Base-by-base conservation (phyloP, 2,113 vertebrate genomes). In the Toxotes chatareus region DNA sequence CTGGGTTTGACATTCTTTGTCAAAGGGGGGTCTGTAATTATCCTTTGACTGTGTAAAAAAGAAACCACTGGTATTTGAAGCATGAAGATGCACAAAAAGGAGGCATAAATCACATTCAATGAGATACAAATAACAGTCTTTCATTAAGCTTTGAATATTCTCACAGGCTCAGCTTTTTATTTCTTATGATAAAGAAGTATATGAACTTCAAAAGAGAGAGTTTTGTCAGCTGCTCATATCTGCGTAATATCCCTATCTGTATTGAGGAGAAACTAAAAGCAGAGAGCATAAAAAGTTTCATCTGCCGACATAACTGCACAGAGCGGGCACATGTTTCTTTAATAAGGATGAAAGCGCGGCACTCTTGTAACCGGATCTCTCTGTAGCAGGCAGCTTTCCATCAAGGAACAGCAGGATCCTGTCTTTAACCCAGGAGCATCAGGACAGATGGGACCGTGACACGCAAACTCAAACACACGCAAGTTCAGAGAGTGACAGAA, bases 271-370 rank as follows among this genome's bases (percentile, higher is more conserved):
- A 61, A 53, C n/a, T 32, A 27, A 82, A 82, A 83, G 34, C 69
- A 73, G 16, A 80, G 23, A 71, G 66, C 70, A 40, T 63, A 80
- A 73, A 77, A 87, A 75, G 66, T 51, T 76, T 73, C 59, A 64
- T 85, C 75, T 57, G 31, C 76, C 32, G 81, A 82, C 86, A 89
- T 79, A 90, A 86, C 79, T 84, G 87, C 75, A 66, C 73, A 87
- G 82, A 89, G 75, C 44, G 56, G 56, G 73, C 93, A 94, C 95
- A 95, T 90, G 88, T 95, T 95, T 95, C 86, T 96, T 94, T 92
- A 94, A 95, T 95, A 94, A 96, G 90, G 95, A 96, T 96, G 94
- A 96, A 96, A 95, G 95, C 71, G 27, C 63, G 44, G 89, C 47
- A 60, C 89, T 94, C 86, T 88, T 92, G 95, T 94, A 96, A 96